These are phyloP conservation scores for Pangasianodon hypophthalmus DNA, from an alignment of 2,113 vertebrate species.

Conservation along the genomic window DNA sequence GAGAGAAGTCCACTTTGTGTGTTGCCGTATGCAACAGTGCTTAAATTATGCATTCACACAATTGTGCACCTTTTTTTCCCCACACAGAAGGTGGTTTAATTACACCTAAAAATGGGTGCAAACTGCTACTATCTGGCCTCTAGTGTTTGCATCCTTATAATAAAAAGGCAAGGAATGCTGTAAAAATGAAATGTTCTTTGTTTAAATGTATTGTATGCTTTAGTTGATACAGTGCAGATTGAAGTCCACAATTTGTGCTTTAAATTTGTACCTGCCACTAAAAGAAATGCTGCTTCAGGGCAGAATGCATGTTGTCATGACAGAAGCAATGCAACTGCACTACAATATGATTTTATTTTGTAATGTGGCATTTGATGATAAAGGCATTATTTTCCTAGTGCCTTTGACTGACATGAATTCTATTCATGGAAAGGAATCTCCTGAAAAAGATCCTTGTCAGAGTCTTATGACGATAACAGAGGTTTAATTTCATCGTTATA, in stretches of 20 bases:
- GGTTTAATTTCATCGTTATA: constrained; percentile 28
- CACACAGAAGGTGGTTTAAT: background rate
- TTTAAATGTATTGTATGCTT: background rate
- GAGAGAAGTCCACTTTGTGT: background rate
- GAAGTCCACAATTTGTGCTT: background rate
- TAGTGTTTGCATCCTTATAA: background rate
- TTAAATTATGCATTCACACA: background rate
- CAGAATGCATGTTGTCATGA: background rate
- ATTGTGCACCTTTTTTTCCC: background rate
- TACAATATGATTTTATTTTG: background rate
- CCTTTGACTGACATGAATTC: background rate
- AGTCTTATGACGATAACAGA: constrained; percentile 6
- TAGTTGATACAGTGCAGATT: background rate
- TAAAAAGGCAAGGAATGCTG: background rate
- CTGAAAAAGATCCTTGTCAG: background rate
- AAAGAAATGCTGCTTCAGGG: background rate
- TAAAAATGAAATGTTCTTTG: background rate
- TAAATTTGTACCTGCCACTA: background rate
- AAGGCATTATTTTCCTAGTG: background rate
- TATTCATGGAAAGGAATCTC: background rate
- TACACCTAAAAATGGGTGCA: background rate
- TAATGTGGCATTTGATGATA: background rate
- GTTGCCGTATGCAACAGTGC: background rate
- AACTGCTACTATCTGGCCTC: background rate
- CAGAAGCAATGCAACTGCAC: background rate